Conservation (phyloP, 2,888 invertebrate species). For the Cerastoderma edule region DNA sequence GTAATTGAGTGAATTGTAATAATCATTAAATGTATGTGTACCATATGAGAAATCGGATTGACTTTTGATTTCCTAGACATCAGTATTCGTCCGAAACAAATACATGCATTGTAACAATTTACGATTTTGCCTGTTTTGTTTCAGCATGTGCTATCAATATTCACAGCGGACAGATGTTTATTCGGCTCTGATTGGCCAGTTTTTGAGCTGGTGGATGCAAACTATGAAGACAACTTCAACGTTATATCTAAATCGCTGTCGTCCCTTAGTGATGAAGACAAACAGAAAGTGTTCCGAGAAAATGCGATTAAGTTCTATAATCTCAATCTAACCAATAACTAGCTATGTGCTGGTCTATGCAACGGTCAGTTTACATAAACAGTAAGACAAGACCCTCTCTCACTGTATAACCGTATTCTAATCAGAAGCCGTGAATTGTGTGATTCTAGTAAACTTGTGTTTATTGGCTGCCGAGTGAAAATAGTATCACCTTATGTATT, state of each 20-base stretch:
- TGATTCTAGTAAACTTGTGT: no score
- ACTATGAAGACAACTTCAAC: slow-evolving; percentile 61
- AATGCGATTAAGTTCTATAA: slow-evolving; percentile 70
- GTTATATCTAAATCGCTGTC: slow-evolving; percentile 52
- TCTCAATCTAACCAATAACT: slow-evolving; percentile 37
- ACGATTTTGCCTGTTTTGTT: slow-evolving; percentile 25
- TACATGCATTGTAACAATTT: neutral
- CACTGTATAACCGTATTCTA: no score
- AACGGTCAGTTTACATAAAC: no score
- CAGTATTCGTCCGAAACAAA: neutral
- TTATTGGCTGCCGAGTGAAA: no score
- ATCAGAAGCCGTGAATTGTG: no score
- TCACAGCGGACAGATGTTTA: slow-evolving; percentile 72
- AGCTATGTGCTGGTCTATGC: no score
- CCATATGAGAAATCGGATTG: neutral
- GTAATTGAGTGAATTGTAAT: no score
- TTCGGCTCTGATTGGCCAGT: slow-evolving; percentile 80
- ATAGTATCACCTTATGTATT: no score
- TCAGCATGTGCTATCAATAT: slow-evolving; percentile 70
- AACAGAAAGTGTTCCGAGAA: slow-evolving; percentile 64
- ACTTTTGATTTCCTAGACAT: neutral
- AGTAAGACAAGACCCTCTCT: no score
- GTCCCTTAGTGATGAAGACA: slow-evolving; percentile 54
- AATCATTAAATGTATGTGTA: no score
- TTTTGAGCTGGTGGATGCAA: slow-evolving; percentile 59